Evolutionary conservation across 2,888 invertebrate genomes (phyloP), one percentile per base, ranked within the genome.

Genomic region (Parasteatoda lunata): DNA sequence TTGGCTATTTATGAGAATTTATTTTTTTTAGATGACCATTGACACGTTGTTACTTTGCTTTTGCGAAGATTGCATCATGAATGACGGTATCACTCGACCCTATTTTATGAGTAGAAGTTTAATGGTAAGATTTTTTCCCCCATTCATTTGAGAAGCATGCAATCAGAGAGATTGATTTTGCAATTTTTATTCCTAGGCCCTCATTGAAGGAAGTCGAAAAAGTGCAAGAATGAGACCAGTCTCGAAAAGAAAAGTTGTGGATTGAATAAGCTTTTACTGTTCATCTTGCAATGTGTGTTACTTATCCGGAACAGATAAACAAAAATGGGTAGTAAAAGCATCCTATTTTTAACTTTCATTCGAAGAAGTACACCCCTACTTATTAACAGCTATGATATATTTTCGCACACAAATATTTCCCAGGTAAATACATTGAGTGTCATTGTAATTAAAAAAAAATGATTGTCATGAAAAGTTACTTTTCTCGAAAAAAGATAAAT

Each of bases 11-110:
- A 59, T 59, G 11, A 0, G 8, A 54, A 2, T 7, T 4, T 13
- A 8, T 11, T 65, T 48, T 11, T 70, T 72, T 3, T 30, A 98
- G 97, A 97, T 97, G 95, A 96, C 97, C 9, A 96, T 98, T 7
- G 98, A 98, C 92, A 97, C 98, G 0, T 93, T 98, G 79, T 96
- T 98, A 92, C 93, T 98, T 89, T 98, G 98, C 92, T 96, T 97
- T 91, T 98, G 97, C 91, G 97, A 98, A 92, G 97, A 97, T 91
- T 95, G 96, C 92, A 96, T 96, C 86, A 94, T 95, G 92, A 97
- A 97, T 91, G 95, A 95, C 90, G 92, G 92, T 5, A 89, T 91
- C 11, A 89, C 90, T 30, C 90, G 90, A 72, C 91, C 91, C 11
- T 92, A 92, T 90, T 92, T 90, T 90, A 92, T 92, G 90, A 91